Conservation (phyloP, 2,888 invertebrate species). For the Orthosia cruda region DNA sequence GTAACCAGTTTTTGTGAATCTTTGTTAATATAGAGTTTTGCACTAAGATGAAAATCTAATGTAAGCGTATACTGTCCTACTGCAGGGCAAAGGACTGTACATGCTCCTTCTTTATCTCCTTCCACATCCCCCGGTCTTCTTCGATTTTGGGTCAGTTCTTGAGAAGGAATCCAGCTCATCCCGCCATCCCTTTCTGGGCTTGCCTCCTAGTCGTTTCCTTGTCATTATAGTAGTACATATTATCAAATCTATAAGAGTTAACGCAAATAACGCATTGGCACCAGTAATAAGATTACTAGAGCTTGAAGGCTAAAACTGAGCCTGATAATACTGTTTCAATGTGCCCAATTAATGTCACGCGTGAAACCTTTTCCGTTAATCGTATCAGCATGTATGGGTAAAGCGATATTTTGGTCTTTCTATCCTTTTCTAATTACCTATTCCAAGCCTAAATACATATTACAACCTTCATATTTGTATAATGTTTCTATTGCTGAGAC, state of each 20-base stretch:
- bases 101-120: too few relatives aligned
- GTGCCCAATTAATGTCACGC: conserved; percentile 41
- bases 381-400: conserved; percentile 23
- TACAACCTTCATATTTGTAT: too few relatives aligned
- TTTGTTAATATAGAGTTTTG: background rate
- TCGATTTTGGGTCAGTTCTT: too few relatives aligned
- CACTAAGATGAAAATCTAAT: background rate
- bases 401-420: background rate
- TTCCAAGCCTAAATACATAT: background rate
- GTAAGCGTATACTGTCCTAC: too few relatives aligned
- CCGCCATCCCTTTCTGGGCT: too few relatives aligned
- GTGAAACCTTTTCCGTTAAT: conserved; percentile 56
- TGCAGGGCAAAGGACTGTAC: too few relatives aligned
- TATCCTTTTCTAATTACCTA: background rate
- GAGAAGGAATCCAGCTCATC: too few relatives aligned
- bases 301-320: conserved; percentile 32
- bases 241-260: conserved; percentile 8
- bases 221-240: too few relatives aligned
- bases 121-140: too few relatives aligned
- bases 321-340: conserved; percentile 37
- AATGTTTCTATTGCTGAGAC: background rate
- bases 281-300: conserved; percentile 33
- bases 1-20: background rate
- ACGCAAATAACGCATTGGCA: background rate
- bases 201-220: too few relatives aligned